Evolutionary conservation across 2,113 vertebrate species (phyloP).

Genomic region (Coryphaenoides rupestris): DNA sequence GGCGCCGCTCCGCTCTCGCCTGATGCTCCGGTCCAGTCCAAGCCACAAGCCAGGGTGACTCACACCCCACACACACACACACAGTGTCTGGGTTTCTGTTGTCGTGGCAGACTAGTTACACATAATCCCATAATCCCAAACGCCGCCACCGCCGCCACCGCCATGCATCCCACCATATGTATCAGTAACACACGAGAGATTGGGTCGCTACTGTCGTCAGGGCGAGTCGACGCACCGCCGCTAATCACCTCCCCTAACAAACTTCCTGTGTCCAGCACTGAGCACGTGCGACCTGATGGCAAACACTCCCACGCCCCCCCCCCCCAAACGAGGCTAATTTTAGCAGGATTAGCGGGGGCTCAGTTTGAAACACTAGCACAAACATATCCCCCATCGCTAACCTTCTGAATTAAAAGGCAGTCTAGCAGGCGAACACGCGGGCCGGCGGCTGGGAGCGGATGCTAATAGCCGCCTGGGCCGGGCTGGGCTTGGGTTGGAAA

Average conservation of each 20-base stretch:
- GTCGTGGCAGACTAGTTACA: no score
- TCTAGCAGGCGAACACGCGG: neutral
- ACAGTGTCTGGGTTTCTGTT: no score
- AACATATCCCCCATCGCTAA: constrained; percentile 28
- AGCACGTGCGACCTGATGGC: constrained; percentile 39
- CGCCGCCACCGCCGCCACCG: no score
- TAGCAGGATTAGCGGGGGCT: constrained; percentile 45
- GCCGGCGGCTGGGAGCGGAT: neutral
- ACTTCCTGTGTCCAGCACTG: neutral
- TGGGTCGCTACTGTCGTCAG: constrained; percentile 12
- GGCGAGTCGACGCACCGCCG: constrained; percentile 21
- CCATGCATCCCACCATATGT: no score
- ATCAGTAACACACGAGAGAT: neutral
- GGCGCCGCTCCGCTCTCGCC: no score
- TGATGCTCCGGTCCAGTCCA: no score
- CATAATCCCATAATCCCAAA: no score
- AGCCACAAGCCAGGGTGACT: no score
- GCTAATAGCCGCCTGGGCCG: no score
- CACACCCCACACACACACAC: no score
- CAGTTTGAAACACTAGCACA: constrained; percentile 23
- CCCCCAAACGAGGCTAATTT: constrained; percentile 55
- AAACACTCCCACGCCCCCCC: constrained; percentile 32
- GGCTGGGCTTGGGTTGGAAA: constrained; percentile 24
- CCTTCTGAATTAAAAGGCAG: constrained; percentile 25
- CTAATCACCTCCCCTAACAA: neutral